These are phyloP conservation scores for Silurus lanzhouensis DNA, from an alignment of 2,797 vertebrate genomes.

Conservation along the genomic window DNA sequence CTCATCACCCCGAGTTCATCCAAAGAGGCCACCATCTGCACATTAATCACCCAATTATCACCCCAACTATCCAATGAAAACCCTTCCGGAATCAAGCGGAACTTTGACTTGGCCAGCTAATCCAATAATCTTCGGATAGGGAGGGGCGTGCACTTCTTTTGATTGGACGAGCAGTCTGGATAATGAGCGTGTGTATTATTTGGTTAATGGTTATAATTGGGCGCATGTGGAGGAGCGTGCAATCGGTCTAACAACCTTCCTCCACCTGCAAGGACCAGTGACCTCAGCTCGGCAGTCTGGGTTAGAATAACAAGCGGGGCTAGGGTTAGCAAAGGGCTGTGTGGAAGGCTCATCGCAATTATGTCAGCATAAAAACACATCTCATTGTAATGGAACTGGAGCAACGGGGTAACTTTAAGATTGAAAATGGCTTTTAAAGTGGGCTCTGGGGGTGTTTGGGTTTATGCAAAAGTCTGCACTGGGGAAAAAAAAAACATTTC, in stretches of 20 bases:
- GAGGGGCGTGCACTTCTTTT: conserved; percentile 42
- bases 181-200: conserved; percentile 52
- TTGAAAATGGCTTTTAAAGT: conserved; percentile 51
- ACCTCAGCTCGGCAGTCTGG: conserved; percentile 35
- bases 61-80: conserved; percentile 71
- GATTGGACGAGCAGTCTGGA: conserved; percentile 50
- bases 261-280: conserved; percentile 47
- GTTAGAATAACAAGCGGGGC: conserved; percentile 42
- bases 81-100: conserved; percentile 60
- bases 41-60: conserved; percentile 74
- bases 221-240: conserved; percentile 50
- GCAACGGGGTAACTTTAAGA: conserved; percentile 29
- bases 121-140: conserved; percentile 57
- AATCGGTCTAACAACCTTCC: conserved; percentile 30
- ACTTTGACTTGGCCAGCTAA: conserved; percentile 55
- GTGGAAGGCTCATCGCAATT: conserved; percentile 25
- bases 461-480: conserved; percentile 43
- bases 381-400: conserved; percentile 31
- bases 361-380: conserved; percentile 42
- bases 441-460: conserved; percentile 24
- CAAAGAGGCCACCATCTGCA: conserved; percentile 68
- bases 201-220: conserved; percentile 59
- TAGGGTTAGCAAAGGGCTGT: conserved; percentile 1
- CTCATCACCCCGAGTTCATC: conserved; percentile 47
- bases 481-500: background rate